Evolutionary conservation across 2,797 vertebrate species (phyloP), one percentile per base, ranked within the genome.

Genomic region (Holocentrus rufus): DNA sequence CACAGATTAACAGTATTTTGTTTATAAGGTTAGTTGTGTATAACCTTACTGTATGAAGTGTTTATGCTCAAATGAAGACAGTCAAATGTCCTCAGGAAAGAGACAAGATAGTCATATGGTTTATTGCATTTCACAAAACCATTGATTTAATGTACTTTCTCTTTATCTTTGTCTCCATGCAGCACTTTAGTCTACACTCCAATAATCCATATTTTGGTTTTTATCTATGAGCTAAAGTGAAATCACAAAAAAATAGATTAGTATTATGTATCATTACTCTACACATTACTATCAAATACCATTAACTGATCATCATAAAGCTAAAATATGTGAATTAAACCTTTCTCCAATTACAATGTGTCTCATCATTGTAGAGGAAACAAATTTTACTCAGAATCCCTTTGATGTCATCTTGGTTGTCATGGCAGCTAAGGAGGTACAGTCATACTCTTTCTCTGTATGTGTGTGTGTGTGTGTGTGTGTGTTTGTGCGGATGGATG

Each of bases 381-480:
- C 39, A 23, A 78, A 82, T 70, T 84, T 71, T 74, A 72, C 30
- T 9, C 42, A 69, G 27, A 68, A 66, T 57, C 67, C 46, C 8
- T 75, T 25, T 64, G 63, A 85, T 74, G 80, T 85, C 85, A 78
- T 79, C 25, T 25, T 20, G 49, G 90, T 91, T 91, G 79, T 80
- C 80, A 92, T 89, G 82, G 77, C 39, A 73, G 62, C 85, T 89
- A 85, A 88, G 85, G 55, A 56, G 50, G n/a, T 58, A 58, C 20
- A 71, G n/a, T 53, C 15, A 34, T 66, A 65, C 25, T 27, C 18
- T 3, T 22, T 36, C 68, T 18, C 36, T 53, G 53, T 77, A 62
- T 27, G 64, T 65, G 60, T 59, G 65, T 36, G 44, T 44, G 55
- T 72, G 72, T 56, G 54, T 65, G 34, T 49, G 39, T 52, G 25